These are phyloP conservation scores for Heteronetta atricapilla DNA, from an alignment of 2,113 vertebrate species.

Conservation along the genomic window DNA sequence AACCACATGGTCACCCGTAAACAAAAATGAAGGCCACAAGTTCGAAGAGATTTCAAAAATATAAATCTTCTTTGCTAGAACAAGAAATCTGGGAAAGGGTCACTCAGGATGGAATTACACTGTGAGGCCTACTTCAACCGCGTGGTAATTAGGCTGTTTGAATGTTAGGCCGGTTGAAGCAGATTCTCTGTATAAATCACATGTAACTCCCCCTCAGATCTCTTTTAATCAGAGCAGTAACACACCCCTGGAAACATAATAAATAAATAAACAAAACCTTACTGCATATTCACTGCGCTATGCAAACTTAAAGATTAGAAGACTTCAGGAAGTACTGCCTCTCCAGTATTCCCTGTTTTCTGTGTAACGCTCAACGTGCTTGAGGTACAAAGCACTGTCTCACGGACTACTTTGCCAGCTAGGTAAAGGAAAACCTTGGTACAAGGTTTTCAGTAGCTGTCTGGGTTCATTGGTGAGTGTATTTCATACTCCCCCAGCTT, in stretches of 20 bases:
- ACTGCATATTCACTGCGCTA: neutral
- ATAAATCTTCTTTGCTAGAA: neutral
- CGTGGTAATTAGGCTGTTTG: neutral
- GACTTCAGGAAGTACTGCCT: neutral
- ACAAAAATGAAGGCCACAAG: neutral
- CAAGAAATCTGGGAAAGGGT: neutral
- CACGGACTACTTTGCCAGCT: neutral
- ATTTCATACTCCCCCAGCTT: neutral
- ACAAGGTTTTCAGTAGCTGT: neutral
- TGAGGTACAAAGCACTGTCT: neutral
- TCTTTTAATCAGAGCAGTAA: neutral
- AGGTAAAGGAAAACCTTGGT: neutral
- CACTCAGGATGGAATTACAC: neutral
- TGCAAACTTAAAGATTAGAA: neutral
- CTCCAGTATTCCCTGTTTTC: neutral
- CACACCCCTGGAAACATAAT: neutral
- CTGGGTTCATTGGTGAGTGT: neutral
- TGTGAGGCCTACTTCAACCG: neutral
- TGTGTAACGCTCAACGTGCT: neutral
- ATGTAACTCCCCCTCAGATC: neutral
- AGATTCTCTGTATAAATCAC: neutral
- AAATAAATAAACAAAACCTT: neutral
- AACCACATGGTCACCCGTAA: neutral
- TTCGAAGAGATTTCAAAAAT: neutral
- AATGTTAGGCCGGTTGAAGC: neutral